These are phyloP conservation scores for Notodonta dromedarius DNA, from an alignment of 2,888 invertebrate species.

Conservation along the genomic window DNA sequence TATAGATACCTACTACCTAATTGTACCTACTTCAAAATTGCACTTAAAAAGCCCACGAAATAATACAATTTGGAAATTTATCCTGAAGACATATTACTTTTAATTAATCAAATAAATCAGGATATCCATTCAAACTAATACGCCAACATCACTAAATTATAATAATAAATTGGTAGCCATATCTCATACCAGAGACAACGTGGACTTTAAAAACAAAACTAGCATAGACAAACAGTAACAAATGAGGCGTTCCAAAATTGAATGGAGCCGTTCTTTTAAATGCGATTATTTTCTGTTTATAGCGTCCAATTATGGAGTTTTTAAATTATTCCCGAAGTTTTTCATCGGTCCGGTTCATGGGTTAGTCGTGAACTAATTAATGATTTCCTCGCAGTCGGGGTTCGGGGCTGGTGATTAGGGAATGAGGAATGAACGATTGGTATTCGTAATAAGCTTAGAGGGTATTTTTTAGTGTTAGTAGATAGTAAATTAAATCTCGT, in stretches of 20 bases:
- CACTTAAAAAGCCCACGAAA: background rate
- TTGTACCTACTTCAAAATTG: no score
- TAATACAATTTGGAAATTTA: background rate
- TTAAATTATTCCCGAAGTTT: constrained; percentile 8
- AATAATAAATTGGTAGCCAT: constrained; percentile 8
- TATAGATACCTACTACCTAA: no score
- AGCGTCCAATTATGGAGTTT: constrained; percentile 8
- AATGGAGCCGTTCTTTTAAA: constrained; percentile 7
- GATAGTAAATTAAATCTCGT: constrained; percentile 5
- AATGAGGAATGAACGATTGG: constrained; percentile 7
- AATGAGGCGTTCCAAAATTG: constrained; percentile 9
- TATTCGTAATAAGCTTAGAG: constrained; percentile 4
- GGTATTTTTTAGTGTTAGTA: background rate
- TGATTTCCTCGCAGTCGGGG: constrained; percentile 10
- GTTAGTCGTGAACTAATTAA: constrained; percentile 11
- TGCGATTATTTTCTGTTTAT: constrained; percentile 10
- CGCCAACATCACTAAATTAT: constrained; percentile 8
- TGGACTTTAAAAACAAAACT: constrained; percentile 8
- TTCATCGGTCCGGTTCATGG: constrained; percentile 8
- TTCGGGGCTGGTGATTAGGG: constrained; percentile 8
- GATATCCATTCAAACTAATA: constrained; percentile 7
- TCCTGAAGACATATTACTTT: constrained; percentile 1
- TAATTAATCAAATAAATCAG: constrained; percentile 8
- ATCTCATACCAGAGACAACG: constrained; percentile 10
- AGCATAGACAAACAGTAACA: constrained; percentile 9